A percentile compares a stretch with the other conserved stretches of the same genome.
Evolutionary conservation across 2,113 vertebrate genomes (phyloP).

Genomic region (Pteruthius melanotis): DNA sequence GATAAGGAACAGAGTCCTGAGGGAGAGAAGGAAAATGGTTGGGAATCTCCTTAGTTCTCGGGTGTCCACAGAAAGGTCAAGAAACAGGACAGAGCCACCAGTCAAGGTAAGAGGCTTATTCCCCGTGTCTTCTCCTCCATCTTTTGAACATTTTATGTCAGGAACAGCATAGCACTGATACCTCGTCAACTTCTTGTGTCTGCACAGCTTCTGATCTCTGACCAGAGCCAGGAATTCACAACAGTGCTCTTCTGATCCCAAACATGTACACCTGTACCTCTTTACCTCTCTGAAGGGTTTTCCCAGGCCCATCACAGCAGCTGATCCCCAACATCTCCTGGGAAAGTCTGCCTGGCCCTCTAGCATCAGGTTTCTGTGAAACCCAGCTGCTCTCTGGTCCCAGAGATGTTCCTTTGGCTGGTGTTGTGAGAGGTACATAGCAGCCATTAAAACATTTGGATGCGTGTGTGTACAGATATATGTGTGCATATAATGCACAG

Average conservation of each 20-base stretch:
- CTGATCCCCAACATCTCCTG: not conserved
- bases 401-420: not conserved
- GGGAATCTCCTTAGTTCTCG: not conserved
- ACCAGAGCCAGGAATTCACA: not conserved
- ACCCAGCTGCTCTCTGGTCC: not conserved
- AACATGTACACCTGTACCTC: not conserved
- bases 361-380: not conserved
- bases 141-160: not conserved
- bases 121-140: not conserved
- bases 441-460: not conserved
- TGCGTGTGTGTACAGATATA: accelerated
- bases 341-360: not conserved
- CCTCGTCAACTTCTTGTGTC: accelerated
- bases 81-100: not conserved
- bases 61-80: not conserved
- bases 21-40: not conserved
- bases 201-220: not conserved
- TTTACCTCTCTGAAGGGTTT: not conserved
- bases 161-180: not conserved
- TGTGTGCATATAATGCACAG: not conserved
- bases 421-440: not conserved
- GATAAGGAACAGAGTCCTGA: not conserved
- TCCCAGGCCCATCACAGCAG: not conserved
- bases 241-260: not conserved
- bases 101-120: not conserved